Percentiles rank a stretch among this genome's conserved stretches.
Evolutionary conservation across 2,797 vertebrate genomes (phyloP).

Genomic region (Sebastes minor): DNA sequence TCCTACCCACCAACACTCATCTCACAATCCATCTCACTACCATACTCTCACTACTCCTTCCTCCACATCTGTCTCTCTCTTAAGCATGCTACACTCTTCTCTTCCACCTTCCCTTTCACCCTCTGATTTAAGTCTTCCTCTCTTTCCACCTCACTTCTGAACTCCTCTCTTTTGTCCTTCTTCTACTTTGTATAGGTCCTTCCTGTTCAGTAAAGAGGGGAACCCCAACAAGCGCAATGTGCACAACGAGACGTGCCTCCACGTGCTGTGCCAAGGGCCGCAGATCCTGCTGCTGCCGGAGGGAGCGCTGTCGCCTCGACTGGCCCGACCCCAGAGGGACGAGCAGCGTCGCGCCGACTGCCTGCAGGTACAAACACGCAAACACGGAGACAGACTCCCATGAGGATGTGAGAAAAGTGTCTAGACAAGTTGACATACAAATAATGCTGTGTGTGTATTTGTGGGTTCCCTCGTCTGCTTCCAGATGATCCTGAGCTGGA

Average conservation of each 20-base stretch:
- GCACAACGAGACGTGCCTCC: slow-evolving; percentile 97
- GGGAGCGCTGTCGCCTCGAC: slow-evolving; percentile 93
- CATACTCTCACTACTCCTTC: neutral
- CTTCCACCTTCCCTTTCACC: neutral
- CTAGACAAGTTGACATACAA: neutral
- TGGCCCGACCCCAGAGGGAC: slow-evolving; percentile 90
- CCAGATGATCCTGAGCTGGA: slow-evolving; percentile 98
- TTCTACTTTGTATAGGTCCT: slow-evolving; percentile 83
- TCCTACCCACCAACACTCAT: neutral
- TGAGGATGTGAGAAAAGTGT: neutral
- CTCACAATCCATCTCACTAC: slow-evolving; percentile 2
- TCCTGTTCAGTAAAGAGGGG: slow-evolving; percentile 97
- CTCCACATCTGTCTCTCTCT: neutral
- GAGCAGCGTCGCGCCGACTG: slow-evolving; percentile 94
- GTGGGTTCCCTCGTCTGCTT: slow-evolving; percentile 36
- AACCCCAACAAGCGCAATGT: slow-evolving; percentile 99
- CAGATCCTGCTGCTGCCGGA: slow-evolving; percentile 94
- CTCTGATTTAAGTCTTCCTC: neutral
- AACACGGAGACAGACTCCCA: neutral
- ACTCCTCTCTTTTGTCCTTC: neutral
- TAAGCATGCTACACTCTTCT: neutral
- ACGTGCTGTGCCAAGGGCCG: slow-evolving; percentile 96
- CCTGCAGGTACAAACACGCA: slow-evolving; percentile 71
- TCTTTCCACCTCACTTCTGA: neutral
- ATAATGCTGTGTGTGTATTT: neutral